phyloP scores from a whole-genome alignment of 2,113 vertebrate species.

The Nasalis larvatus region DNA sequence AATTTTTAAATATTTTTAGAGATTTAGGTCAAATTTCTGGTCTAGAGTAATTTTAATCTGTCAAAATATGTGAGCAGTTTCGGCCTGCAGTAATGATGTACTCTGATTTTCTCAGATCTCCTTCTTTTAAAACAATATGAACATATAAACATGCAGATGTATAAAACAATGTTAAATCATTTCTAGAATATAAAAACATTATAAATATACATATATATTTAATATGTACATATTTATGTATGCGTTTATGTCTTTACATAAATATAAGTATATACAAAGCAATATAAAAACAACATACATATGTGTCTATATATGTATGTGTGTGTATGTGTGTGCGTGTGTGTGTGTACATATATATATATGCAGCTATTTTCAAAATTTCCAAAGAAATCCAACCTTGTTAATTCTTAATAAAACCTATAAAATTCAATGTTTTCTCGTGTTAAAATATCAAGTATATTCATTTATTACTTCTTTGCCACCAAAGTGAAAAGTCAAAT shows the following conservation, averaged over 20 bases:
- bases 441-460: neutral
- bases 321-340: neutral
- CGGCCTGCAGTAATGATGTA: neutral
- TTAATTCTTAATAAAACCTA: neutral
- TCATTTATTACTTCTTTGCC: neutral
- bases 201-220: neutral
- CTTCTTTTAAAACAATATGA: neutral
- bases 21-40: neutral
- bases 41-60: neutral
- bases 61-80: neutral
- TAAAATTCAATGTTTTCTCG: neutral
- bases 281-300: neutral
- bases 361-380: neutral
- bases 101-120: neutral
- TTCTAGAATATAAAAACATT: neutral
- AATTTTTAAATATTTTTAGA: constrained; percentile 20
- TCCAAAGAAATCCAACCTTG: neutral
- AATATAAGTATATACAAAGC: neutral
- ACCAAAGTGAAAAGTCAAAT: neutral
- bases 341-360: neutral
- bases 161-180: neutral
- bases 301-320: neutral
- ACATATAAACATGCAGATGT: neutral
- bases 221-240: neutral
- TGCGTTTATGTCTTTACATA: neutral